A percentile compares a stretch with the other conserved stretches of the same genome.
Evolutionary conservation across 2,888 invertebrate species (phyloP).

Genomic region (Bellardia pandia): DNA sequence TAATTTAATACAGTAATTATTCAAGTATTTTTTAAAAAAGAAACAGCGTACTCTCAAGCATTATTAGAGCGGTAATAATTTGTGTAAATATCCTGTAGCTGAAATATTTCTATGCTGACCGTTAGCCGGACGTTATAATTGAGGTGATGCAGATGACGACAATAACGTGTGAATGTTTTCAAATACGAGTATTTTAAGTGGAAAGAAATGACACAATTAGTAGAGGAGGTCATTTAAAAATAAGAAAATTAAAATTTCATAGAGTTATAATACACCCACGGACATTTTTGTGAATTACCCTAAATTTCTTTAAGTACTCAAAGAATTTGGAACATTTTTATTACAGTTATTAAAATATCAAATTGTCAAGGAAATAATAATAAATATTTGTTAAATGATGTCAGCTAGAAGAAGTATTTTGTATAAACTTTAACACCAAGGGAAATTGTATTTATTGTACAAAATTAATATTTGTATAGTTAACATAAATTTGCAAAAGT

Average conservation of each 20-base stretch:
- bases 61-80: slow-evolving; percentile 17
- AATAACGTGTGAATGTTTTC: background rate
- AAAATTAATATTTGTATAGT: too few species aligned
- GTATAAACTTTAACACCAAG: too few species aligned
- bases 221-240: slow-evolving; percentile 2
- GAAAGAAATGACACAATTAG: background rate
- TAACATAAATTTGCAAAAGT: too few species aligned
- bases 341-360: background rate
- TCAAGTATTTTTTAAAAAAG: slow-evolving; percentile 1
- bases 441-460: too few species aligned
- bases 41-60: background rate
- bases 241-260: background rate
- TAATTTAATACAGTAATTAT: slow-evolving; percentile 43
- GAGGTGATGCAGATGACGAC: background rate
- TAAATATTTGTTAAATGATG: slow-evolving; percentile 11
- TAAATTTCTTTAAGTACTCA: background rate
- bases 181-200: background rate
- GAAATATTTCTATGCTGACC: background rate
- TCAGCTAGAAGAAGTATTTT: background rate
- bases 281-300: slow-evolving; percentile 30
- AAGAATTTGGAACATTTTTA: slow-evolving; percentile 10
- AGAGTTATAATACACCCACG: slow-evolving; percentile 31
- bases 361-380: background rate
- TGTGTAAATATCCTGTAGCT: slow-evolving; percentile 53
- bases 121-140: slow-evolving; percentile 52